A percentile compares a stretch with the other conserved stretches of the same genome.
These are phyloP conservation scores for Spilarctia lutea DNA, from an alignment of 2,888 invertebrate species.

Conservation along the genomic window DNA sequence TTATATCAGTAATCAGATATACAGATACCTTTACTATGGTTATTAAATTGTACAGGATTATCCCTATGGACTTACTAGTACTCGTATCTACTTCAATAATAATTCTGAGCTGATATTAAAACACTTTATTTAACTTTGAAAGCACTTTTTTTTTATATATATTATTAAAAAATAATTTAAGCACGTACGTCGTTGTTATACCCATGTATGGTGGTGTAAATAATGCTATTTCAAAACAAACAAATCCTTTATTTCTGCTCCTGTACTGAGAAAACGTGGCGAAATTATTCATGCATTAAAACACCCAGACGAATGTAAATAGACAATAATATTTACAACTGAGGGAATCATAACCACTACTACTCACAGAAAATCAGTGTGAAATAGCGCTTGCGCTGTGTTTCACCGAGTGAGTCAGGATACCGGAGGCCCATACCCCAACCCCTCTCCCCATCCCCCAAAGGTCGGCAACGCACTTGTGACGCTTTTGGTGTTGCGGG, in stretches of 20 bases:
- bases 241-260: neutral
- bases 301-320: slow-evolving; percentile 1
- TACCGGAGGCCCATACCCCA: too few relatives aligned
- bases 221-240: neutral
- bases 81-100: neutral
- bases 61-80: neutral
- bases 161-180: too few relatives aligned
- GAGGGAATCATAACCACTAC: neutral
- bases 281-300: neutral
- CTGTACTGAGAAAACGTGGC: neutral
- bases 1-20: neutral
- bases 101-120: neutral
- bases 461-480: too few relatives aligned
- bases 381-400: neutral
- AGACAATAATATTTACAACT: neutral
- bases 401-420: too few relatives aligned
- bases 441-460: too few relatives aligned
- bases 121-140: neutral
- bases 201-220: too few relatives aligned
- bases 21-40: neutral
- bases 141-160: too few relatives aligned
- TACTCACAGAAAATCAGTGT: accelerated
- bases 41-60: neutral
- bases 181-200: too few relatives aligned
- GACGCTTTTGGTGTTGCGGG: too few relatives aligned